phyloP scores from a whole-genome alignment of 2,797 vertebrate genomes.

The Sarcoramphus papa region DNA sequence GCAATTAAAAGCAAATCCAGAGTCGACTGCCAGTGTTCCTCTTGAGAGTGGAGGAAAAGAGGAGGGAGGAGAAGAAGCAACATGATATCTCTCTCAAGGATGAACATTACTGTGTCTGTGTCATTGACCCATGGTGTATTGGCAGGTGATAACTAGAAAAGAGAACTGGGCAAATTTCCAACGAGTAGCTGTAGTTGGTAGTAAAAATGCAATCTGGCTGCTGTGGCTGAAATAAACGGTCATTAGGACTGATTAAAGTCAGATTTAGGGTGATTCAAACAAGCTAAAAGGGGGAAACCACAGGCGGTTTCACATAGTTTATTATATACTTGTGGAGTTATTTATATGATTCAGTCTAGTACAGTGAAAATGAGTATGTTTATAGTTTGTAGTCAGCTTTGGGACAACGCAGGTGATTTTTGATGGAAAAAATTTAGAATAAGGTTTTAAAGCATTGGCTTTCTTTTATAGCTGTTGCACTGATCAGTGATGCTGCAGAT shows the following conservation, averaged over 20 bases:
- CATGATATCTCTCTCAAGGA: not conserved
- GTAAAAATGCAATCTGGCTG: constrained; percentile 62
- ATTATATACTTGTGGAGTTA: constrained; percentile 43
- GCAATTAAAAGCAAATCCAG: constrained; percentile 20
- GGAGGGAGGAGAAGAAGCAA: not conserved
- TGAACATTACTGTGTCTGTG: not conserved
- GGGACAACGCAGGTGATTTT: constrained; percentile 12
- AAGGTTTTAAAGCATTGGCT: not conserved
- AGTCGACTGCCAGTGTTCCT: not conserved
- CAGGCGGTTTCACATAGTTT: constrained; percentile 58
- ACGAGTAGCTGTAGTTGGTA: constrained; percentile 57
- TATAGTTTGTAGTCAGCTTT: not conserved
- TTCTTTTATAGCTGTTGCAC: not conserved
- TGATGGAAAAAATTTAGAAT: not conserved
- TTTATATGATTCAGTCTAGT: constrained; percentile 40
- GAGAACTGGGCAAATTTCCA: constrained; percentile 62
- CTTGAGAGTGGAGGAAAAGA: not conserved
- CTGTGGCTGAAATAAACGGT: constrained; percentile 65
- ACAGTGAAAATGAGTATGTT: constrained; percentile 13
- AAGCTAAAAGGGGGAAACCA: constrained; percentile 61
- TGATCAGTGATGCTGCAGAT: not conserved
- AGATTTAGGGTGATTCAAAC: constrained; percentile 68
- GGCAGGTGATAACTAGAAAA: constrained; percentile 60
- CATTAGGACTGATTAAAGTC: constrained; percentile 76
- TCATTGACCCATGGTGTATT: constrained; percentile 29